These are phyloP conservation scores for Myiopsitta monachus DNA, from an alignment of 2,113 vertebrate genomes.

Conservation along the genomic window DNA sequence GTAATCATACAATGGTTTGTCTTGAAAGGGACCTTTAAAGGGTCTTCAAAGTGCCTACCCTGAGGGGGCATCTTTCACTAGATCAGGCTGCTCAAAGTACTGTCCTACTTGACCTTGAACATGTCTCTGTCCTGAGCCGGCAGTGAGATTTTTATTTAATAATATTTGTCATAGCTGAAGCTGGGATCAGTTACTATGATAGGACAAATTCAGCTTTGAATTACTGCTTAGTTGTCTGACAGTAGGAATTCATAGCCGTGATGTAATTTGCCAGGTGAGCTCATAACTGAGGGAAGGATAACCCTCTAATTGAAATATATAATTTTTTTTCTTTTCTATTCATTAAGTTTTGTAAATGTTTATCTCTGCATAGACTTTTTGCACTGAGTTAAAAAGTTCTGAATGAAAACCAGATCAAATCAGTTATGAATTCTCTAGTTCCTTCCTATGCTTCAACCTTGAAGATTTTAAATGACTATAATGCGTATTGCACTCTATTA, in stretches of 20 bases:
- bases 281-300: not conserved
- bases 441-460: not conserved
- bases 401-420: not conserved
- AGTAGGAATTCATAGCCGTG: not conserved
- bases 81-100: not conserved
- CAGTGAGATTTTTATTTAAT: not conserved
- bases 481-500: not conserved
- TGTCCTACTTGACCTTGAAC: not conserved
- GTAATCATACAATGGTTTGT: not conserved
- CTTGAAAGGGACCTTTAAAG: not conserved
- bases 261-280: not conserved
- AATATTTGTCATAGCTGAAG: not conserved
- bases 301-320: not conserved
- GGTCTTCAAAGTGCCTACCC: not conserved
- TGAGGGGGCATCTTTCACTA: not conserved
- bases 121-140: not conserved
- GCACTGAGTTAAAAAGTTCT: not conserved
- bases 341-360: not conserved
- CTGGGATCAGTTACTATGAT: not conserved
- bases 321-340: not conserved
- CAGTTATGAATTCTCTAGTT: not conserved
- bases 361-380: not conserved
- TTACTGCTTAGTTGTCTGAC: not conserved
- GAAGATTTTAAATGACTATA: not conserved
- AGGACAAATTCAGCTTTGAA: not conserved